Conservation (phyloP, 2,797 vertebrate genomes). For the Sebastes diploproa region DNA sequence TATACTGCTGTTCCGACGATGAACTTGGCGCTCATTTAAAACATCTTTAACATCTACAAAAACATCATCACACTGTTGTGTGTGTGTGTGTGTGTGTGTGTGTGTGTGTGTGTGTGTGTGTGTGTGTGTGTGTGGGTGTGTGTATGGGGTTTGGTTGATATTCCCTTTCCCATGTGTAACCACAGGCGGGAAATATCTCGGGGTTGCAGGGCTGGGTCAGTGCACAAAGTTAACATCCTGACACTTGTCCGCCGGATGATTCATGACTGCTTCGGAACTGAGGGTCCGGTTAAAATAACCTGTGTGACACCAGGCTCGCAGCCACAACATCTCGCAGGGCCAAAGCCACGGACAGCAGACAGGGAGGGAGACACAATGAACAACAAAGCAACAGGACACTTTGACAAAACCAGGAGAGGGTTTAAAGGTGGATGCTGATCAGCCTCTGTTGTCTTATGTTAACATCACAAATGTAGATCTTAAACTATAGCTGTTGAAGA, state of each 20-base stretch:
- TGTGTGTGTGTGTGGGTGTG: conserved; percentile 11
- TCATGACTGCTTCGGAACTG: conserved; percentile 66
- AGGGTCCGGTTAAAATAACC: conserved; percentile 49
- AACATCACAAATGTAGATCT: neutral
- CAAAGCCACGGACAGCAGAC: conserved; percentile 49
- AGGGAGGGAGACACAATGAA: conserved; percentile 16
- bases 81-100: conserved; percentile 14
- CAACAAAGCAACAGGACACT: conserved; percentile 36
- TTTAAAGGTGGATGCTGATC: conserved; percentile 11
- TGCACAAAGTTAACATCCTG: conserved; percentile 65
- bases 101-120: conserved; percentile 16
- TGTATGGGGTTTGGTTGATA: conserved; percentile 36
- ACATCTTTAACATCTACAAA: conserved; percentile 48
- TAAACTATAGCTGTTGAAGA: neutral
- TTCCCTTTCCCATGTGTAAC: conserved; percentile 52
- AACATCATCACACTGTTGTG: conserved; percentile 23
- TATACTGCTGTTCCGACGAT: conserved; percentile 23
- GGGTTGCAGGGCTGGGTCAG: conserved; percentile 52
- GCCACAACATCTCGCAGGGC: conserved; percentile 34
- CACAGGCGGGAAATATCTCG: conserved; percentile 56
- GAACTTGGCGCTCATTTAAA: conserved; percentile 34
- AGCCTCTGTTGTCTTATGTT: neutral
- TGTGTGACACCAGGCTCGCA: conserved; percentile 45
- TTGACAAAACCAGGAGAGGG: conserved; percentile 9
- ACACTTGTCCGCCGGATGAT: conserved; percentile 72